Conservation (phyloP, 2,888 invertebrate genomes). For the Eupithecia centaureata region DNA sequence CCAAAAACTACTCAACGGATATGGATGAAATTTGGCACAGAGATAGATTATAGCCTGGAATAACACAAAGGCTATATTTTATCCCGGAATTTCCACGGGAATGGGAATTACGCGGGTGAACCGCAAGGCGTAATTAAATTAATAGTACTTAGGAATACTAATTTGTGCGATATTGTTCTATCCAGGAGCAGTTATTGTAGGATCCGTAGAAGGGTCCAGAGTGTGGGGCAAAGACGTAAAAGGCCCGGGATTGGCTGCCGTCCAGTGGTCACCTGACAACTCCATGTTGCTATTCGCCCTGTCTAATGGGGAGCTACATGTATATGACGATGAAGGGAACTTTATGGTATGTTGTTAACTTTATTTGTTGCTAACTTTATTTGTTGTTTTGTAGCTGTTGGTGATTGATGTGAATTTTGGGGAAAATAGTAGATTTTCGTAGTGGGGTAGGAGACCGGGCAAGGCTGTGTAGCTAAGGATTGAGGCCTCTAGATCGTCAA, state of each 20-base stretch:
- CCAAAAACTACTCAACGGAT: too few relatives aligned
- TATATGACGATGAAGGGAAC: constrained; percentile 96
- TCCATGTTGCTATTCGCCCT: constrained; percentile 95
- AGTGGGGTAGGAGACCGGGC: too few relatives aligned
- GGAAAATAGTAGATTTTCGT: too few relatives aligned
- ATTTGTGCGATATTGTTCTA: not conserved
- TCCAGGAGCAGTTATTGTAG: constrained; percentile 94
- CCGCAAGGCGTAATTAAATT: too few relatives aligned
- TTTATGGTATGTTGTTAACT: constrained; percentile 83
- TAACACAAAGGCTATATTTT: too few relatives aligned
- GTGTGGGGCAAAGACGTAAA: constrained; percentile 99
- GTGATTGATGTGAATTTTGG: not conserved
- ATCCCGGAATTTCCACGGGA: too few relatives aligned
- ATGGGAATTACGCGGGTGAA: too few relatives aligned
- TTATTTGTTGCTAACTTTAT: not conserved
- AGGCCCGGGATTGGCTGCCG: constrained; percentile 90
- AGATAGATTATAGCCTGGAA: too few relatives aligned
- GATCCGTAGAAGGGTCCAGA: constrained; percentile 98
- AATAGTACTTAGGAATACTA: not conserved
- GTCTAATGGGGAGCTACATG: constrained; percentile 95
- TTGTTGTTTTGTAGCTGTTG: not conserved
- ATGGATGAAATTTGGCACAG: too few relatives aligned
- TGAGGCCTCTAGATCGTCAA: too few relatives aligned
- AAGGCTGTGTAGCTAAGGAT: too few relatives aligned
- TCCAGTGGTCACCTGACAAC: constrained; percentile 99